Evolutionary conservation across 2,113 vertebrate genomes (phyloP), one percentile per base, ranked within the genome.

Genomic region (Uropsilus gracilis): DNA sequence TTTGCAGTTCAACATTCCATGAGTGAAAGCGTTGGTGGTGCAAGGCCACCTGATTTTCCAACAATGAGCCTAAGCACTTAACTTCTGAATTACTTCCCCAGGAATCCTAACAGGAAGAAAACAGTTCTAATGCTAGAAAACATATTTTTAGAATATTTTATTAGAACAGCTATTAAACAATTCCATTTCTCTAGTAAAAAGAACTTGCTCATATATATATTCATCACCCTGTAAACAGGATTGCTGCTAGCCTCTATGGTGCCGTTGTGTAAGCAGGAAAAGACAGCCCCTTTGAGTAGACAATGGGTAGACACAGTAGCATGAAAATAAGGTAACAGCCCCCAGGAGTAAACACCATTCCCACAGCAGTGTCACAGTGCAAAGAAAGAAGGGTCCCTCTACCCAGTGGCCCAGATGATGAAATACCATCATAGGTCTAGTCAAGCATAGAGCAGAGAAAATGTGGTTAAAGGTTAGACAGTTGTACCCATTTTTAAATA

Each of bases 121-220:
- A 78, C 5, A 42, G 11, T 6, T 50, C 8, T 28, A 3, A 71
- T 24, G 28, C 8, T 84, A 50, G 6, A 61, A 87, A 94, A 81
- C 1, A 46, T 71, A 42, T 76, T 59, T 59, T 22, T 76, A 10
- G 2, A 66, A 93, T 32, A 10, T 42, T 86, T 81, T 44, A 73
- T 57, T 73, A 63, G n/a, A 75, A 44, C 28, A 12, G 71, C 28
- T 39, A 39, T 84, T 66, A 28, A 30, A 83, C 86, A 89, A 50
- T 71, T 59, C 46, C 6, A 50, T 59, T 82, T 77, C 37, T 91
- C 61, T 72, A 82, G 37, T 86, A 0, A 82, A 81, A 95, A 55
- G 39, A 53, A 91, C 6, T 42, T 55, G 7, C 9, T 87, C 20
- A 59, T 22, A 64, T 64, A 64, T 64, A 55, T 0, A 14, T 22